These are phyloP conservation scores for Adoxophyes honmai DNA, from an alignment of 1,140 invertebrate species.

Conservation along the genomic window DNA sequence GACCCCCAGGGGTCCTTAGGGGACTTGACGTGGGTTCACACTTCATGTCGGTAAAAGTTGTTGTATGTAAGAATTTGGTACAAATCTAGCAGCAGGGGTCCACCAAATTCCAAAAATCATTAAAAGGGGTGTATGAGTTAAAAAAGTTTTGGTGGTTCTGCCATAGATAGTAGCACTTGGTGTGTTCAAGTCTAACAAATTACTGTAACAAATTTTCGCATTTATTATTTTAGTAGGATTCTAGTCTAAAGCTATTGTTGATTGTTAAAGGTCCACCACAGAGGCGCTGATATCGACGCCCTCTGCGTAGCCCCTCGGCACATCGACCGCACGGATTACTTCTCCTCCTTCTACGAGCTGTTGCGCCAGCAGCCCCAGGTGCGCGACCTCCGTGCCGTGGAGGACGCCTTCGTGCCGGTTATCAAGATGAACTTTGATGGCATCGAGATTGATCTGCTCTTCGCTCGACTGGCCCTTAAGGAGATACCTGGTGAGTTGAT, in stretches of 20 bases:
- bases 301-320: constrained; percentile 98
- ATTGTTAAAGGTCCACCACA: constrained; percentile 89
- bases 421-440: constrained; percentile 99
- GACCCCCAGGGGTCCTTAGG: too few species aligned
- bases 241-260: background rate
- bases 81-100: too few species aligned
- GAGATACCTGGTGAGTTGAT: constrained; percentile 86
- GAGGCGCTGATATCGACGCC: constrained; percentile 99
- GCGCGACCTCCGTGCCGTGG: constrained; percentile 83
- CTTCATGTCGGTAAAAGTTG: too few species aligned
- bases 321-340: constrained; percentile 96
- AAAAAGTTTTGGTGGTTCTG: too few species aligned
- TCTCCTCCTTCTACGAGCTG: constrained; percentile 94
- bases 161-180: too few species aligned
- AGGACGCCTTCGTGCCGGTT: constrained; percentile 99
- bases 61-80: too few species aligned
- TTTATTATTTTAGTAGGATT: constrained; percentile 7
- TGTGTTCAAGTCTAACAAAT: too few species aligned
- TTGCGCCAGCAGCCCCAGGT: constrained; percentile 87
- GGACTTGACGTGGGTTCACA: too few species aligned
- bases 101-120: too few species aligned
- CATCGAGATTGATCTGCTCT: constrained; percentile 99
- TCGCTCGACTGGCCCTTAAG: constrained; percentile 94
- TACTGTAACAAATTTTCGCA: too few species aligned
- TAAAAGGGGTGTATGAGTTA: too few species aligned